Base-by-base conservation (phyloP, 2,113 vertebrate genomes). In the Bubo scandiacus region DNA sequence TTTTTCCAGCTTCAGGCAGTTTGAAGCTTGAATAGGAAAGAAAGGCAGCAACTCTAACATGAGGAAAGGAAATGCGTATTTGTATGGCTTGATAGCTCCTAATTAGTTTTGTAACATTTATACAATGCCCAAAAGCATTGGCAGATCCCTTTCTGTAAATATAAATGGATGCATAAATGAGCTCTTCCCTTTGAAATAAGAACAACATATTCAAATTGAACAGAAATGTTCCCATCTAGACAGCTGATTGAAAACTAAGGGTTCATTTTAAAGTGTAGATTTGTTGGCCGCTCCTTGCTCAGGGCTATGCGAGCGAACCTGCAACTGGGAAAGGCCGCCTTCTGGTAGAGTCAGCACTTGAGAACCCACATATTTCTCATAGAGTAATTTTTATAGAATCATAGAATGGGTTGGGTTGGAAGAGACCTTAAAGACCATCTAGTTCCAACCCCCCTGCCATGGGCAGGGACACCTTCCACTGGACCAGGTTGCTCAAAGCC, bases 21-120 rank as follows among this genome's bases (percentile, higher is more conserved):
- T 63, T 91, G 62, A 88, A 79, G 62, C 42, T 62, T 66, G 78
- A 82, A 36, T 67, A 92, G 23, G 40, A 91, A 94, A 92, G 43
- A 77, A 94, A 90, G 63, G 49, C 54, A 82, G 54, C 21, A 92
- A 75, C 30, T 62, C 47, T 74, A 84, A 63, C 40, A 75, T 0
- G 0, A 7, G 38, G 62, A 88, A 87, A 93, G 30, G 38, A 96
- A 91, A 92, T 23, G 32, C 0, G 0, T 85, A 92, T 86, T 92
- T 92, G 29, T 70, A 73, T 7, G 74, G 66, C 65, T 94, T 91
- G 43, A 81, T 38, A 63, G 38, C 42, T 91, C 47, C 62, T 85
- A 90, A 90, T 88, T 87, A 59, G 51, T 90, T 86, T 73, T 59
- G 15, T 62, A 88, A 52, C 90, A 80, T 73, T 89, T 94, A 89